A percentile compares a stretch with the other conserved stretches of the same genome.
Conservation (phyloP, 92 coral and sea anemone species). For the Zoanthus solanderi region DNA sequence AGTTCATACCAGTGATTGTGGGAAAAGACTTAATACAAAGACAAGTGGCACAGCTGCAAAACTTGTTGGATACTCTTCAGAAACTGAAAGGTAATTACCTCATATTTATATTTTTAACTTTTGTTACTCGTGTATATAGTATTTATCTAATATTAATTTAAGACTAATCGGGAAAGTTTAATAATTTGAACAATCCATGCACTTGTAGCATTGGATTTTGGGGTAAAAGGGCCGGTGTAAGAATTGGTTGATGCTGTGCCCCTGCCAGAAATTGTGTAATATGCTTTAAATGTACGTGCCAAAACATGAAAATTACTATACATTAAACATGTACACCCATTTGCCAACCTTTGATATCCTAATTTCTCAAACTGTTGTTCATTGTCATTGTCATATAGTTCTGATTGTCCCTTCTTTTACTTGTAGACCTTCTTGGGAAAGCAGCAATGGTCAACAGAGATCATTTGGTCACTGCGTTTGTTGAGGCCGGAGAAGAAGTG, state of each 20-base stretch:
- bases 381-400: constrained; percentile 21
- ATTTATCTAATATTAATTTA: constrained; percentile 22
- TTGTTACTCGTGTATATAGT: constrained; percentile 23
- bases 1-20: constrained; percentile 35
- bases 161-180: constrained; percentile 18
- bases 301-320: constrained; percentile 12
- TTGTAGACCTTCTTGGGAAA: constrained; percentile 18
- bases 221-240: constrained; percentile 30
- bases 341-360: constrained; percentile 26
- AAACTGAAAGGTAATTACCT: constrained; percentile 47
- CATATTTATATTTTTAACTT: constrained; percentile 13
- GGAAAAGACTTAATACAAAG: constrained; percentile 3
- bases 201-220: constrained; percentile 23
- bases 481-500: constrained; percentile 42
- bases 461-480: constrained; percentile 30
- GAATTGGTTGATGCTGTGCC: constrained; percentile 24
- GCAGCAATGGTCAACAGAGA: constrained; percentile 5
- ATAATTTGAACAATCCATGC: constrained; percentile 19
- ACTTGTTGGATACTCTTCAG: constrained; percentile 36
- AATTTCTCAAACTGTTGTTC: constrained; percentile 25
- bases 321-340: constrained; percentile 26
- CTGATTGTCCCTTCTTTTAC: constrained; percentile 20
- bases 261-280: constrained; percentile 35
- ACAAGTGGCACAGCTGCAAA: constrained; percentile 40
- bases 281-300: constrained; percentile 23